A percentile compares a stretch with the other conserved stretches of the same genome.
Conservation (phyloP, 2,113 vertebrate genomes). For the Syrmaticus mikado region DNA sequence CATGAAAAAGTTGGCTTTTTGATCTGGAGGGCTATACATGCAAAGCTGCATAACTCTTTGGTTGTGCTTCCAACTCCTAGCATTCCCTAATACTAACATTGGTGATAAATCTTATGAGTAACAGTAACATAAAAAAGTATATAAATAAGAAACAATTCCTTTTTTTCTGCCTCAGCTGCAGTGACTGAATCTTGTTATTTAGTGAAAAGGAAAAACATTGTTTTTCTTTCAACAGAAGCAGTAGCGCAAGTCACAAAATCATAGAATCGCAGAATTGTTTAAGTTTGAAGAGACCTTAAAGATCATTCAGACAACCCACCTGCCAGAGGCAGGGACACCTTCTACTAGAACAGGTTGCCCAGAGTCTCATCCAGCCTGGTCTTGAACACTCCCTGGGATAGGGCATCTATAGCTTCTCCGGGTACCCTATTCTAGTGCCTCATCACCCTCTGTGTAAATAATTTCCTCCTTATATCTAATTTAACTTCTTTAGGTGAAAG, state of each 20-base stretch:
- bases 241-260: not conserved
- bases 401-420: too few species aligned
- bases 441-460: too few species aligned
- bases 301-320: not conserved
- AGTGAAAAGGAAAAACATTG: not conserved
- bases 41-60: not conserved
- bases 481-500: not conserved
- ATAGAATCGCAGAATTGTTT: not conserved
- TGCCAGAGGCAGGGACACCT: not conserved
- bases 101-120: not conserved
- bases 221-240: not conserved
- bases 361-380: too few species aligned
- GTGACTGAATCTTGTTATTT: not conserved
- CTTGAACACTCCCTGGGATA: too few species aligned
- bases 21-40: not conserved
- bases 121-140: not conserved
- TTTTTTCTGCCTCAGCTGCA: not conserved
- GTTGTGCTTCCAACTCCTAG: not conserved
- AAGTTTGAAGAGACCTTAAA: not conserved
- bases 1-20: not conserved
- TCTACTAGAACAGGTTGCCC: not conserved
- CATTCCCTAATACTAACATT: not conserved
- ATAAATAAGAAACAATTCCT: not conserved
- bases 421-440: too few species aligned
- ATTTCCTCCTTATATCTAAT: not conserved